These are phyloP conservation scores for Trichogramma pretiosum DNA, from an alignment of 1,140 invertebrate genomes.

Conservation along the genomic window DNA sequence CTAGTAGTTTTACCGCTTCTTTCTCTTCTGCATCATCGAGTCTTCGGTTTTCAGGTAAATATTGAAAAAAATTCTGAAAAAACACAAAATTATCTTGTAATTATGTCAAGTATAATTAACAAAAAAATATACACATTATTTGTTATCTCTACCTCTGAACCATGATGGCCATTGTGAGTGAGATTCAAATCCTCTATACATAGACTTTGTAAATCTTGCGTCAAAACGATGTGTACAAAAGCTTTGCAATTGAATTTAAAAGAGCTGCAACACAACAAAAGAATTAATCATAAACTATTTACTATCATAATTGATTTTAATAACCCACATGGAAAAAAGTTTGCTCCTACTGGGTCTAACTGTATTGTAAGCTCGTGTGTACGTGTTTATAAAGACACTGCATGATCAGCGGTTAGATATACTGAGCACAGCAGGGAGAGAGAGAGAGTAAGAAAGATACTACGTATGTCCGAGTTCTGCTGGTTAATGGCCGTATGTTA, in stretches of 20 bases:
- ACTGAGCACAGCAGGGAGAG: too few species aligned
- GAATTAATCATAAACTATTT: too few species aligned
- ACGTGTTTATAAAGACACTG: too few species aligned
- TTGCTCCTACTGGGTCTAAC: too few species aligned
- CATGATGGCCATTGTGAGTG: neutral
- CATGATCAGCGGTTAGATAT: too few species aligned
- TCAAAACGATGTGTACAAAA: neutral
- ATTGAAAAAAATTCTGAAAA: neutral
- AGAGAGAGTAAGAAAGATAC: too few species aligned
- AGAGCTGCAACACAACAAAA: too few species aligned
- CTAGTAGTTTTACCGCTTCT: neutral
- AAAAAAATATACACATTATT: conserved; percentile 5
- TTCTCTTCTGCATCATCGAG: neutral
- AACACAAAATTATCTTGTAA: neutral
- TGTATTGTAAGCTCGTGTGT: too few species aligned
- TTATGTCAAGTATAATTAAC: neutral
- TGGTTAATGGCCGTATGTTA: too few species aligned
- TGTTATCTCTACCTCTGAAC: conserved; percentile 5
- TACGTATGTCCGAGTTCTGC: too few species aligned
- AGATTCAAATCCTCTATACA: neutral
- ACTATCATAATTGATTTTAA: too few species aligned
- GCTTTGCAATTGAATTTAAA: neutral
- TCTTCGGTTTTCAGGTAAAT: neutral
- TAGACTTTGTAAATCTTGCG: neutral
- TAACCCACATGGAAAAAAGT: too few species aligned